phyloP scores from a whole-genome alignment of 1,140 invertebrate species.

The Papilio glaucus region DNA sequence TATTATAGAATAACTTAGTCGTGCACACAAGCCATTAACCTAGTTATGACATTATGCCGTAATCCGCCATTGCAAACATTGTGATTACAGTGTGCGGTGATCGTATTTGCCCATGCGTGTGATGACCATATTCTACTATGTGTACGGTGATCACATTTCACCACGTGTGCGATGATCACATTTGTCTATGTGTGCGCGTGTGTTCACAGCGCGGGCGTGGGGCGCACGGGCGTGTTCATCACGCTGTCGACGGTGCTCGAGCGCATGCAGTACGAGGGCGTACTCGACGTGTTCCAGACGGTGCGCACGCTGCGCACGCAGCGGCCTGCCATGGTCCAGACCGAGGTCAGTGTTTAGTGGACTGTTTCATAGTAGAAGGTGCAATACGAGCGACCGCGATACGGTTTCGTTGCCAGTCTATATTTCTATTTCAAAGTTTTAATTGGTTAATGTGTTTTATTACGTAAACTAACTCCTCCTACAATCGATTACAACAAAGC shows the following conservation, averaged over 20 bases:
- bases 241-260: conserved; percentile 99
- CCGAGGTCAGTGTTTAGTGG: conserved; percentile 88
- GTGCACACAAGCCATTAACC: too few species aligned
- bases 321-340: conserved; percentile 99
- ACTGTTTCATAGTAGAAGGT: too few species aligned
- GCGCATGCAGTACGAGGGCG: conserved; percentile 99
- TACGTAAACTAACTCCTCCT: neutral
- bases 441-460: neutral
- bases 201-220: conserved; percentile 92
- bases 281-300: conserved; percentile 99
- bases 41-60: too few species aligned
- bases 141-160: too few species aligned
- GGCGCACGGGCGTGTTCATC: conserved; percentile 99
- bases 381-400: too few species aligned
- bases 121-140: too few species aligned
- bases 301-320: conserved; percentile 98
- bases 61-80: too few species aligned
- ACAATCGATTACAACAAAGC: conserved; percentile 1
- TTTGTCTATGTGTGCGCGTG: conserved; percentile 47
- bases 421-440: too few species aligned
- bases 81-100: too few species aligned
- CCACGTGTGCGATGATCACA: neutral
- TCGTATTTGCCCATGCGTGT: conserved; percentile 16
- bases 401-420: too few species aligned
- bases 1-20: too few species aligned